Evolutionary conservation across 2,888 invertebrate species (phyloP).

Genomic region (Hemicrepidius hirtus): DNA sequence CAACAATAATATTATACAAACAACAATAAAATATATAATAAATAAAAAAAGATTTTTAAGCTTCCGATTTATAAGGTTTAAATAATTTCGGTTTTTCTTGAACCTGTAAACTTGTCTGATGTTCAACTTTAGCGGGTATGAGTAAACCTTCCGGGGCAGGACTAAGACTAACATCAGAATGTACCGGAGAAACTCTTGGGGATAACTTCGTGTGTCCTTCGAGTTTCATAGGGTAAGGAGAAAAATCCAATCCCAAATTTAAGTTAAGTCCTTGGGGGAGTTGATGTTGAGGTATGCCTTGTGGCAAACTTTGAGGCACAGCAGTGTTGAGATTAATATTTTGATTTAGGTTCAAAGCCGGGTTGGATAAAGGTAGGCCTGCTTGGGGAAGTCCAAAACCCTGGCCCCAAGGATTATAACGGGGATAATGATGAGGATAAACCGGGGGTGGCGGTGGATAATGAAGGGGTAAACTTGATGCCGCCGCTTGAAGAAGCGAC

Average conservation of each 20-base stretch:
- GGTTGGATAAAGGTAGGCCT: slow-evolving; percentile 72
- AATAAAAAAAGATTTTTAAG: slow-evolving; percentile 58
- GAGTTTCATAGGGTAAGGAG: slow-evolving; percentile 54
- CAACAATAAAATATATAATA: neutral
- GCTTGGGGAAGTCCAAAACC: slow-evolving; percentile 72
- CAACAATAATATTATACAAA: slow-evolving; percentile 13
- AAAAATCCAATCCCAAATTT: slow-evolving; percentile 64
- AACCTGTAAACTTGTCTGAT: slow-evolving; percentile 66
- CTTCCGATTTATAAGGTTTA: slow-evolving; percentile 83
- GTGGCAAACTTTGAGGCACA: slow-evolving; percentile 70
- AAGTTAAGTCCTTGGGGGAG: slow-evolving; percentile 62
- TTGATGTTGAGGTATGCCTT: slow-evolving; percentile 66
- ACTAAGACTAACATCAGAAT: slow-evolving; percentile 70
- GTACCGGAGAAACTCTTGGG: slow-evolving; percentile 65
- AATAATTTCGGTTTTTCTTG: slow-evolving; percentile 79
- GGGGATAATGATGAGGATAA: slow-evolving; percentile 77
- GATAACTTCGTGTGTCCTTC: slow-evolving; percentile 48
- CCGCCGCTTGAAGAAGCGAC: slow-evolving; percentile 92
- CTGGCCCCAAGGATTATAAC: slow-evolving; percentile 74
- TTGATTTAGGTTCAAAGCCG: slow-evolving; percentile 62
- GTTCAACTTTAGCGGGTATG: slow-evolving; percentile 64
- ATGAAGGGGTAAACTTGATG: slow-evolving; percentile 77
- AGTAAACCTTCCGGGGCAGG: slow-evolving; percentile 67
- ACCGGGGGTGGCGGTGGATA: slow-evolving; percentile 75
- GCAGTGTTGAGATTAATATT: slow-evolving; percentile 62